Base-by-base conservation (phyloP, 1,140 invertebrate genomes). In the Diabrotica virgifera region DNA sequence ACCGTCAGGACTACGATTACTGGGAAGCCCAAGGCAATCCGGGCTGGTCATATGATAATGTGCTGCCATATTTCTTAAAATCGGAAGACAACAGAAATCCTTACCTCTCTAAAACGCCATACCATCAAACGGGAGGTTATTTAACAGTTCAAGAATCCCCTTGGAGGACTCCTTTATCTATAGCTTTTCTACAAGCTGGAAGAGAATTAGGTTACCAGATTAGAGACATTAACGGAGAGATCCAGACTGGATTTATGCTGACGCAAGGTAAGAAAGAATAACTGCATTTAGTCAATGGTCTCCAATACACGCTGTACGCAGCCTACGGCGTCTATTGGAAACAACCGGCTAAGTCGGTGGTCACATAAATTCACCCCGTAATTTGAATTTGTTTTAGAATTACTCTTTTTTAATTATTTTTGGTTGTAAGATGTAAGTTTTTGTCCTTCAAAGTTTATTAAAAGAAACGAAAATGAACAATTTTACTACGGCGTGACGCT, bases 21-120 rank as follows among this genome's bases (percentile, higher is more conserved):
- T 98, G 96, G 96, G 90, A 90, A 11, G 79, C 80, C 6, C 79
- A 91, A 54, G 96, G 96, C 0, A 97, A 97, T 69, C 79, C 83
- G 0, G 94, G 94, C 4, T 98, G 96, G 96, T 89, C 89, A 4
- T 98, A 94, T 78, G 84, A 90, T 8, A 87, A 92, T 59, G 89
- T 96, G 2, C 79, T 95, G 13, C 92, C 91, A 2, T 96, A 95
- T 74, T 96, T 96, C 74, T 80, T 90, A 7, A 96, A 95, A 76
- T 92, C 91, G 0, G 93, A 95, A 78, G 91, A 94, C 76, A 92
- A 94, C 71, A 82, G 91, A 6, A 94, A 93, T 76, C 90, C 91
- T 0, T 93, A 93, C 68, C 74, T 93, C 52, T 83, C 85, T 0
- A 82, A 84, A 37, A 91, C 85, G 0, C 82, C 87, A 0, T 94